Evolutionary conservation across 2,113 vertebrate genomes (phyloP).

Genomic region (Podilymbus podiceps): DNA sequence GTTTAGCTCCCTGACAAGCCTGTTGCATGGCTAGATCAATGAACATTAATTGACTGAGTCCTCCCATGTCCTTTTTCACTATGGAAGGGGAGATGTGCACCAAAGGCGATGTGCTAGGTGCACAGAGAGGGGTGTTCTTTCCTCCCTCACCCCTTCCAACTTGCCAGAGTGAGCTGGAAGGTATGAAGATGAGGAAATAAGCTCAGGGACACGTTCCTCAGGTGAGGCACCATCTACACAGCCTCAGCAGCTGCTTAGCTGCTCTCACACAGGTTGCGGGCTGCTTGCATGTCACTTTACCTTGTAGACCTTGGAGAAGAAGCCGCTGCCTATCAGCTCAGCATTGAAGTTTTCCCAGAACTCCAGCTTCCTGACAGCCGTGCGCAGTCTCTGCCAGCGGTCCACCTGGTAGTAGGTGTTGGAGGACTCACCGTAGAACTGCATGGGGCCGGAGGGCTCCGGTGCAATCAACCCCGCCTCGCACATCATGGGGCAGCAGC

Average conservation of each 20-base stretch:
- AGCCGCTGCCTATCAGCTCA: conserved; percentile 84
- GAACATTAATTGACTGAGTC: background rate
- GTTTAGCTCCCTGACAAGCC: background rate
- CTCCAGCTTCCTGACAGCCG: conserved; percentile 84
- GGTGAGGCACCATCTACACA: background rate
- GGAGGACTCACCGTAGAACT: conserved; percentile 70
- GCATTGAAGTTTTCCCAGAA: conserved; percentile 87
- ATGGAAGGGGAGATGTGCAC: background rate
- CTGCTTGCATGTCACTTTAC: conserved; percentile 43
- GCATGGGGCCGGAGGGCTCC: background rate
- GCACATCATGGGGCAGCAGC: conserved; percentile 27
- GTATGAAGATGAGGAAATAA: background rate
- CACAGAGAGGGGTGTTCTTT: background rate
- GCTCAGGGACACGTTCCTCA: background rate
- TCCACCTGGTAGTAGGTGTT: conserved; percentile 81
- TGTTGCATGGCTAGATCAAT: background rate
- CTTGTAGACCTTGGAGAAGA: conserved; percentile 90
- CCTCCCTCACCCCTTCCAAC: background rate
- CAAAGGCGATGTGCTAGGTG: background rate
- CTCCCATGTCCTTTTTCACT: background rate
- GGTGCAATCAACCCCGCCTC: conserved; percentile 19
- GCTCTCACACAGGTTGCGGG: background rate
- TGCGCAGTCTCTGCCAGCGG: conserved; percentile 86
- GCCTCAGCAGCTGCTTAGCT: background rate
- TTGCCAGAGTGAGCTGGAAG: background rate